A percentile compares a stretch with the other conserved stretches of the same genome.
These are phyloP conservation scores for Coracias cyanogaster DNA, from an alignment of 2,797 vertebrate species.

Conservation along the genomic window DNA sequence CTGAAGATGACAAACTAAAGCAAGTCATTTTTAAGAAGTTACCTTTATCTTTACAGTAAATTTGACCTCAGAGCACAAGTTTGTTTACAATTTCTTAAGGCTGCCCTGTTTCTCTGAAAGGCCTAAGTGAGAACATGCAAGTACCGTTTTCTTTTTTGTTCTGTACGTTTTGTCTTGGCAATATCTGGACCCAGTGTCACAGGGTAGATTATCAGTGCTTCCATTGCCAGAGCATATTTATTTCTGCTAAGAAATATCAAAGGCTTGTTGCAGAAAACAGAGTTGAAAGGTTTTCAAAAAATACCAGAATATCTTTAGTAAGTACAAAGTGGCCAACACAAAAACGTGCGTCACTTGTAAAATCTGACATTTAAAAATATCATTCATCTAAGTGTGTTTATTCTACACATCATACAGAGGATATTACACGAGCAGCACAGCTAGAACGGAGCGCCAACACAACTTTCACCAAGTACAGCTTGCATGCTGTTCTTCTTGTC, in stretches of 20 bases:
- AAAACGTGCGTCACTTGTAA: background rate
- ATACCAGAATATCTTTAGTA: background rate
- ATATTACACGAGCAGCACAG: background rate
- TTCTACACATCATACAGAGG: fast-evolving
- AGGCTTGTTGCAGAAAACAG: background rate
- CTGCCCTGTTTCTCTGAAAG: background rate
- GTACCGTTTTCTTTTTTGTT: background rate
- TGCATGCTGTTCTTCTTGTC: background rate
- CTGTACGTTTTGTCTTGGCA: background rate
- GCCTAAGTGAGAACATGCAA: background rate
- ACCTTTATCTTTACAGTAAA: background rate
- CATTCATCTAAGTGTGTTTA: background rate
- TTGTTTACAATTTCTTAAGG: background rate
- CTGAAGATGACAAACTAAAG: background rate
- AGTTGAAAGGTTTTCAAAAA: background rate
- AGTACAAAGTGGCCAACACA: background rate
- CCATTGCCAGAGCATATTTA: fast-evolving
- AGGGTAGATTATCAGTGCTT: fast-evolving
- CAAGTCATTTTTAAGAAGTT: background rate
- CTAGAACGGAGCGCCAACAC: background rate
- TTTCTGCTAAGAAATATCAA: background rate
- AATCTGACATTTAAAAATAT: background rate
- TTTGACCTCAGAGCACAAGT: background rate
- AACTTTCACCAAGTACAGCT: background rate
- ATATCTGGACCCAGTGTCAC: background rate